Evolutionary conservation across 2,797 vertebrate genomes (phyloP).

Genomic region (Lagodon rhomboides): DNA sequence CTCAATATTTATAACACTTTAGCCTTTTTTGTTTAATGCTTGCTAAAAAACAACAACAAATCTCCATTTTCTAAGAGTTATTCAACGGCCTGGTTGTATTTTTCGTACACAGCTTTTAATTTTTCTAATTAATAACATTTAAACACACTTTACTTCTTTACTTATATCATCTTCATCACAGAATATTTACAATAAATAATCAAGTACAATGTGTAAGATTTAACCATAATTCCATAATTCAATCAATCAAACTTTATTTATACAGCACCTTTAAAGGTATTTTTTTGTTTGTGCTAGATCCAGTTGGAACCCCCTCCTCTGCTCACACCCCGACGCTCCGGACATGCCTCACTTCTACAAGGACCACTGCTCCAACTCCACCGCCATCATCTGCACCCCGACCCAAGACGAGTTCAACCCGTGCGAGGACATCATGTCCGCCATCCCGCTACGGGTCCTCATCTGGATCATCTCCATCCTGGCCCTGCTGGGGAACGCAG

Average conservation of each 20-base stretch:
- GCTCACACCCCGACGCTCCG: constrained; percentile 76
- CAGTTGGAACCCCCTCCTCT: constrained; percentile 81
- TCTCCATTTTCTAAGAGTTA: too few relatives aligned
- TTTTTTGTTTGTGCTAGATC: constrained; percentile 77
- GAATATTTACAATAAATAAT: not conserved
- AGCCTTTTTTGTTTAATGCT: too few relatives aligned
- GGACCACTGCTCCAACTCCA: constrained; percentile 86
- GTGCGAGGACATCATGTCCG: constrained; percentile 96
- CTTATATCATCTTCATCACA: not conserved
- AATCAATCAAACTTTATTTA: too few relatives aligned
- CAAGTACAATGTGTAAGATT: not conserved
- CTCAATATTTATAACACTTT: not conserved
- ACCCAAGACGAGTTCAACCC: constrained; percentile 93
- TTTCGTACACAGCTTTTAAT: too few relatives aligned
- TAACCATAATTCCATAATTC: too few relatives aligned
- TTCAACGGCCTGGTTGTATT: too few relatives aligned
- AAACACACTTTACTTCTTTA: not conserved
- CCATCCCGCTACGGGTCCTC: constrained; percentile 87
- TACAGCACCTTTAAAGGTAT: too few relatives aligned
- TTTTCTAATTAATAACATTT: too few relatives aligned
- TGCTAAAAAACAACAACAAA: too few relatives aligned
- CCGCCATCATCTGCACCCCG: constrained; percentile 89
- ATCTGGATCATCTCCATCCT: constrained; percentile 96
- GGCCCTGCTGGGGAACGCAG: constrained; percentile 90
- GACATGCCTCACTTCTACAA: constrained; percentile 76